Percentiles rank a stretch among this genome's conserved stretches.
Conservation (phyloP, 2,888 invertebrate species). For the Scaptomyza polygonia region DNA sequence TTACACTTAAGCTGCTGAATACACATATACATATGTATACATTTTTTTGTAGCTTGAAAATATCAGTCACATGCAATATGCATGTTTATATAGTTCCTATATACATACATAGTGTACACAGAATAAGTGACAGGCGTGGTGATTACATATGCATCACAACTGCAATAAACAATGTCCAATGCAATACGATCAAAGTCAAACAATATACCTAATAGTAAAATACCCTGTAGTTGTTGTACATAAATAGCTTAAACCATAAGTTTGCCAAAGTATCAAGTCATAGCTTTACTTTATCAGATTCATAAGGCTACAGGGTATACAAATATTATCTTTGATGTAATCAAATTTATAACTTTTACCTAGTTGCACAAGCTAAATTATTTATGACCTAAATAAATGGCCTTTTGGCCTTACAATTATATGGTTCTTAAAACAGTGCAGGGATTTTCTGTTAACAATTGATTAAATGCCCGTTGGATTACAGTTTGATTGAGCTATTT, state of each 20-base stretch:
- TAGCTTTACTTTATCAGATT: too few relatives aligned
- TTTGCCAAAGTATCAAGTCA: too few relatives aligned
- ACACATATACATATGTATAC: too few relatives aligned
- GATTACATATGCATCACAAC: constrained; percentile 16
- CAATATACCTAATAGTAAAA: too few relatives aligned
- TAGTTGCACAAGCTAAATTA: constrained; percentile 1
- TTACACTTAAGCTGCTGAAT: too few relatives aligned
- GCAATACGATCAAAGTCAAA: too few relatives aligned
- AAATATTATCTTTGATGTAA: background rate
- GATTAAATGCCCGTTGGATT: background rate
- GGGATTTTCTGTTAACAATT: constrained; percentile 6
- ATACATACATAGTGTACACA: background rate
- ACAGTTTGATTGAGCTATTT: background rate
- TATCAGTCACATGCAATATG: constrained; percentile 24
- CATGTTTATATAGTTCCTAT: constrained; percentile 1
- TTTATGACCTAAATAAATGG: constrained; percentile 1
- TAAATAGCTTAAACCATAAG: too few relatives aligned
- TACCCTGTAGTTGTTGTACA: too few relatives aligned
- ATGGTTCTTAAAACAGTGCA: constrained; percentile 36
- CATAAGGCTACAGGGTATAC: background rate
- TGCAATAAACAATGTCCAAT: constrained; percentile 16
- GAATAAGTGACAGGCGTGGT: constrained; percentile 15
- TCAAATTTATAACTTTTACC: constrained; percentile 18
- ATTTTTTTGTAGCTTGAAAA: background rate
- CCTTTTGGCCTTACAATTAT: background rate